Conservation (phyloP, 2,888 invertebrate species). For the Acanthosepion esculentum region DNA sequence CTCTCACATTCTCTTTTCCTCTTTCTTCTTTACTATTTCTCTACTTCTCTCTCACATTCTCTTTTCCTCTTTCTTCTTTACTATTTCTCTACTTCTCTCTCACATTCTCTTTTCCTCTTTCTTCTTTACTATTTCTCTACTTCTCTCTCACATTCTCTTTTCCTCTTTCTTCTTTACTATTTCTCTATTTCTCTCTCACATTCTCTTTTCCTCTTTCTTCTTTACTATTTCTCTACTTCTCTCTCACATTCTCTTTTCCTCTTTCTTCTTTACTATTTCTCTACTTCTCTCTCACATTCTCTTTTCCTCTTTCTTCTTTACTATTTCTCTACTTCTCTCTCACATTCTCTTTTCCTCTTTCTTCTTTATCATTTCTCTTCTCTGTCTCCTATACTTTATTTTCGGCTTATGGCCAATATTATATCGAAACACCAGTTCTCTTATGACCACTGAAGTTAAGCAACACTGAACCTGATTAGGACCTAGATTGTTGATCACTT, state of each 20-base stretch:
- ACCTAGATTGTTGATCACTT: too few species aligned
- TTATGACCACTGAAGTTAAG: too few species aligned
- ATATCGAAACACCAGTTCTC: too few species aligned
- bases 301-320: background rate
- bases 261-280: background rate
- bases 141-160: background rate
- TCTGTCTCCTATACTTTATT: background rate
- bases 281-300: background rate
- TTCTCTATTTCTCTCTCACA: background rate
- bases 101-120: background rate
- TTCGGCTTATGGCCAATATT: background rate
- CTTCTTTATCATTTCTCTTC: background rate
- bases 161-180: background rate
- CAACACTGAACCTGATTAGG: too few species aligned
- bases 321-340: background rate
- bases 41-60: background rate
- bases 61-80: background rate
- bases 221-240: rapidly evolving
- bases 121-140: background rate
- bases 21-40: background rate
- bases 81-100: background rate
- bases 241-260: background rate
- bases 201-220: background rate
- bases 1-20: background rate
- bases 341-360: background rate